Conservation (phyloP, 2,113 vertebrate genomes). For the Salvelinus namaycush region DNA sequence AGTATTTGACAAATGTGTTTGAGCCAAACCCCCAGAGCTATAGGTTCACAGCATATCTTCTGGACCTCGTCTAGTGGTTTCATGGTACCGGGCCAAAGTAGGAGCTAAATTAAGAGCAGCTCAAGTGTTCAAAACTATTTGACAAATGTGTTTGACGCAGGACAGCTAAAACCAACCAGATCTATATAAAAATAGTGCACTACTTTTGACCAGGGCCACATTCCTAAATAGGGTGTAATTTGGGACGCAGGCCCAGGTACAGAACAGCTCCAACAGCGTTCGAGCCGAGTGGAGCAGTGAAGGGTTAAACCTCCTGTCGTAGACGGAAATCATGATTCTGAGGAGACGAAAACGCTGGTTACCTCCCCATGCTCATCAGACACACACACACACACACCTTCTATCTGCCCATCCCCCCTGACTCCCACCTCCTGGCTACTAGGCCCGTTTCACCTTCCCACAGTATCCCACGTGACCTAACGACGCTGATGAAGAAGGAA, state of each 20-base stretch:
- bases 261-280: background rate
- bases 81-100: no score
- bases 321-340: background rate
- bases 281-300: background rate
- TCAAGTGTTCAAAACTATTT: no score
- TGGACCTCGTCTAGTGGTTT: no score
- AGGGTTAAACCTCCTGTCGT: conserved; percentile 8
- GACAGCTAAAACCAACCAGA: no score
- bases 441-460: conserved; percentile 33
- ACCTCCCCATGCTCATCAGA: background rate
- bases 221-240: no score
- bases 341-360: background rate
- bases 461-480: background rate
- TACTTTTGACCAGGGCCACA: no score
- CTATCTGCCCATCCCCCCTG: background rate
- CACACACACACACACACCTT: conserved; percentile 16
- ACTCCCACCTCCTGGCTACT: conserved; percentile 5
- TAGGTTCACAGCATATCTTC: no score
- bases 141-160: no score
- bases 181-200: no score
- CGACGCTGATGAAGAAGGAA: conserved; percentile 32
- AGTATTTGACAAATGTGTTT: no score
- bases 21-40: no score
- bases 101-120: no score
- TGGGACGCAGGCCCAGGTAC: background rate